phyloP scores from a whole-genome alignment of 2,888 invertebrate species.

The Seira musarum region DNA sequence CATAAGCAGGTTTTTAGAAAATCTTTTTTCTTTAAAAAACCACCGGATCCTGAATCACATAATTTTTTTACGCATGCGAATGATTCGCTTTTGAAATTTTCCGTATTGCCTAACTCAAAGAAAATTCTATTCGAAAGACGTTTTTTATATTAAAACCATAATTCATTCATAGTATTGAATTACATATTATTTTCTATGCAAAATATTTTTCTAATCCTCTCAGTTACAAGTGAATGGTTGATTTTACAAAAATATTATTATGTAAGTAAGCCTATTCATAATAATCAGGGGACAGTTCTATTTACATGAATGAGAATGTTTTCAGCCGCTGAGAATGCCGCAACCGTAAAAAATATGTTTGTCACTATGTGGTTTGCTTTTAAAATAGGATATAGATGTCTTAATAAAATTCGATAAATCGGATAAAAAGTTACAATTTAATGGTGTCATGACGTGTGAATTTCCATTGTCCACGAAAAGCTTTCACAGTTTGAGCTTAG shows the following conservation, averaged over 20 bases:
- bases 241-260: too few relatives aligned
- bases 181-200: neutral
- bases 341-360: neutral
- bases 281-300: too few relatives aligned
- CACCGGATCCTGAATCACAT: too few relatives aligned
- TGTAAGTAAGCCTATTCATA: too few relatives aligned
- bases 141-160: neutral
- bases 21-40: neutral
- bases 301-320: too few relatives aligned
- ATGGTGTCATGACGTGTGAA: slow-evolving; percentile 47
- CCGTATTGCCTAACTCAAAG: too few relatives aligned
- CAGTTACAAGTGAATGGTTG: neutral
- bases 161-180: neutral
- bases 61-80: too few relatives aligned
- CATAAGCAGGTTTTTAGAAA: too few relatives aligned
- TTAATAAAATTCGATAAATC: slow-evolving; percentile 23
- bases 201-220: neutral
- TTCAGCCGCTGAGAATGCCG: too few relatives aligned
- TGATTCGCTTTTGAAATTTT: too few relatives aligned
- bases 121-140: too few relatives aligned
- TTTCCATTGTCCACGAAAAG: slow-evolving; percentile 18
- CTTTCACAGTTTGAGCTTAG: slow-evolving; percentile 33
- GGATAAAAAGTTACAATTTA: slow-evolving; percentile 36
- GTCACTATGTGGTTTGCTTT: neutral
- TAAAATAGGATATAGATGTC: neutral